phyloP scores from a whole-genome alignment of 2,888 invertebrate species.

The Andrena fulva region DNA sequence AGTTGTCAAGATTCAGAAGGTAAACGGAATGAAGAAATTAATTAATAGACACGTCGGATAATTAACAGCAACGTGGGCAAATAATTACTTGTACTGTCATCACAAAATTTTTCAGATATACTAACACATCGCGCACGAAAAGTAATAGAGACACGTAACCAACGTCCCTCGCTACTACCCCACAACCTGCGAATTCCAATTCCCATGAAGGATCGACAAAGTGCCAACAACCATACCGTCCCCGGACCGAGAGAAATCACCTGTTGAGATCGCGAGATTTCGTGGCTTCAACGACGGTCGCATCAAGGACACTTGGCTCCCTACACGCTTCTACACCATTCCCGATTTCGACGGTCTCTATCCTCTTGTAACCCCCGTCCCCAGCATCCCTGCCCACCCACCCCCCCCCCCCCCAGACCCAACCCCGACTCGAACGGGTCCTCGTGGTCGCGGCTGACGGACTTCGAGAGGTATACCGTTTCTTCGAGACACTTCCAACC shows the following conservation, averaged over 20 bases:
- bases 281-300: conserved; percentile 85
- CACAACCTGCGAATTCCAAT: no score
- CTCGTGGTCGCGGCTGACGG: conserved; percentile 30
- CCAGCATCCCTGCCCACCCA: conserved; percentile 43
- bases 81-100: no score
- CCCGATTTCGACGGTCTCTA: conserved; percentile 72
- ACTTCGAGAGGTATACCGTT: conserved; percentile 60
- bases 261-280: conserved; percentile 84
- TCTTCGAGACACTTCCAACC: conserved; percentile 4
- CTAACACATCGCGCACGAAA: no score
- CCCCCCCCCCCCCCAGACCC: conserved; percentile 48
- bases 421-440: conserved; percentile 56
- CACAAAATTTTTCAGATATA: no score
- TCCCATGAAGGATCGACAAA: neutral
- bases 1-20: no score
- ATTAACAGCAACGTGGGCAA: no score
- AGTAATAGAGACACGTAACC: no score
- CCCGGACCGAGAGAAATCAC: conserved; percentile 61
- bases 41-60: no score
- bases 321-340: conserved; percentile 83
- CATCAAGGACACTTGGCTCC: conserved; percentile 85
- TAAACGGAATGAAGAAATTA: no score
- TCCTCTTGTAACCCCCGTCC: conserved; percentile 37
- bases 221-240: neutral
- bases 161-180: no score